Evolutionary conservation across 2,113 vertebrate genomes (phyloP), one percentile per base, ranked within the genome.

Genomic region (Sturnira hondurensis): DNA sequence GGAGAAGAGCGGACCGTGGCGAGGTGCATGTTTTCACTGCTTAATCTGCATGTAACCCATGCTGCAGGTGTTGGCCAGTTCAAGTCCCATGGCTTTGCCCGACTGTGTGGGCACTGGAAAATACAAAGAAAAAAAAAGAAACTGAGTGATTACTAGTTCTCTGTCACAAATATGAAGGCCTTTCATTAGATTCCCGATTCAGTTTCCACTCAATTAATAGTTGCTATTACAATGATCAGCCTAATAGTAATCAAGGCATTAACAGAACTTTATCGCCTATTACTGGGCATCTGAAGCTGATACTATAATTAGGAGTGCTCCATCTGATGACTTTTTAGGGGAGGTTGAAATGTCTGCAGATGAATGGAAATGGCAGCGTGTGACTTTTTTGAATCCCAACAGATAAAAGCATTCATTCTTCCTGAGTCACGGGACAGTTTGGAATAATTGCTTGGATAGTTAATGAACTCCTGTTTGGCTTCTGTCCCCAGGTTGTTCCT

Each of bases 1-100:
- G n/a, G 10, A 7, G 6, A 58, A 24, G 6, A 50, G 17, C 5
- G 9, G 58, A 10, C 17, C 0, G 2, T 41, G 33, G 0, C 17
- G 28, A 77, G 11, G 28, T 24, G 26, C 10, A 0, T 61, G 4
- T n/a, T 56, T 89, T 81, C 50, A 26, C 13, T 28, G 31, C 26
- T n/a, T 54, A 10, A 28, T n/a, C 52, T 67, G 31, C 56, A 28
- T 38, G 36, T 28, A 54, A 50, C 13, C 2, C 6, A 43, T 10
- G 56, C 56, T 3, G 17, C 9, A 24, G 17, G 10, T 43, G 3
- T 7, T 36, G 17, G 33, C 65, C 54, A 6, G 24, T 45, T 71
- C 7, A 2, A 41, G 6, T 31, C 43, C 22, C 1, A 2, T 19
- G 71, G 1, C 6, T 54, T 54, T 82, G 31, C 22, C 6, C 28